phyloP scores from a whole-genome alignment of 30 jellyfish, hydroid and myxozoan species.

The Chrysaora quinquecirrha region DNA sequence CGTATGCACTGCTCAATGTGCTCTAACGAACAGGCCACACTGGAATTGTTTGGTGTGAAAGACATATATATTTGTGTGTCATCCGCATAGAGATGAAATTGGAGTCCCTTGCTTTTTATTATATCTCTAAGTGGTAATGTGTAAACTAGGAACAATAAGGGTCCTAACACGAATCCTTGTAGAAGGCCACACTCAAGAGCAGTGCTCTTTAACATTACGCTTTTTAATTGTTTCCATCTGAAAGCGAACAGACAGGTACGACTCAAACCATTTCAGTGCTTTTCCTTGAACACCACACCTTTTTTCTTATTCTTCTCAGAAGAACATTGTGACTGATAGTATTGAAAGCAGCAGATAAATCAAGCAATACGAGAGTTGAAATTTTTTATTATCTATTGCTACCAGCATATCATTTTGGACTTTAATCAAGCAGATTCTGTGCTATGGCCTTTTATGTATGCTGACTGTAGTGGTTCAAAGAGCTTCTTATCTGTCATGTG shows the following conservation, averaged over 20 bases:
- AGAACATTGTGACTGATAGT: conserved; percentile 58
- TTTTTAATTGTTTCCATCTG: conserved; percentile 12
- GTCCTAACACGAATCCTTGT: conserved; percentile 41
- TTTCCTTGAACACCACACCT: conserved; percentile 51
- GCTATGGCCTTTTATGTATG: conserved; percentile 55
- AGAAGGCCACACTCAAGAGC: conserved; percentile 27
- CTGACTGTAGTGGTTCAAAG: conserved; percentile 67
- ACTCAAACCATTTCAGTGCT: conserved; percentile 32
- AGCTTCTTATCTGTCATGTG: conserved; percentile 58
- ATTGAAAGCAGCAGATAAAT: conserved; percentile 73
- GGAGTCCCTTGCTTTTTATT: conserved; percentile 58
- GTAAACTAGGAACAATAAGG: conserved; percentile 32
- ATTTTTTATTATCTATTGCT: conserved; percentile 63
- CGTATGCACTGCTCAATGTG: conserved; percentile 49
- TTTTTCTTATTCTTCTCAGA: conserved; percentile 34
- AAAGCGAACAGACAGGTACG: conserved; percentile 15
- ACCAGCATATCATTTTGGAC: conserved; percentile 36
- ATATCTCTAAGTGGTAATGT: conserved; percentile 45
- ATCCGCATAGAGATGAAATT: conserved; percentile 53
- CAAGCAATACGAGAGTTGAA: conserved; percentile 57
- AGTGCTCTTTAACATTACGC: not conserved
- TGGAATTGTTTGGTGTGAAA: conserved; percentile 40
- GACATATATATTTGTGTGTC: conserved; percentile 52
- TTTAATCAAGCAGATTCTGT: conserved; percentile 56
- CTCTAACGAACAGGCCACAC: conserved; percentile 1